Conservation (phyloP, 2,797 vertebrate species). For the Atherinosoma microstoma region DNA sequence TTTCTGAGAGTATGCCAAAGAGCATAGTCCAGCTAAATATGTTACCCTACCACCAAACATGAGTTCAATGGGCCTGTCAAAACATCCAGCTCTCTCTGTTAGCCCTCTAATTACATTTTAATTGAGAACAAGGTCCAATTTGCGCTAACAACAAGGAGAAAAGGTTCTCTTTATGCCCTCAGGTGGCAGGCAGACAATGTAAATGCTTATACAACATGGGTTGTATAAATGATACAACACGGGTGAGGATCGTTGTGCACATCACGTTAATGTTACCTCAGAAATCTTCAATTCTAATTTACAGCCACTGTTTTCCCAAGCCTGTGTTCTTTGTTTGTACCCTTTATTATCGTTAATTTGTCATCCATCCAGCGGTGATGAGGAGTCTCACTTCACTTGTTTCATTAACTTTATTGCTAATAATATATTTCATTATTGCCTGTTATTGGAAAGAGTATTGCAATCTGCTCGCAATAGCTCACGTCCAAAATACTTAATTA, state of each 20-base stretch:
- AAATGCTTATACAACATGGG: constrained; percentile 22
- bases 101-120: constrained; percentile 65
- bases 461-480: constrained; percentile 77
- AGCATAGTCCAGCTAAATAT: constrained; percentile 23
- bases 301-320: constrained; percentile 33
- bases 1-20: constrained; percentile 26
- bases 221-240: constrained; percentile 1
- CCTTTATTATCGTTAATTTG: constrained; percentile 64
- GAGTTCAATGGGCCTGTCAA: constrained; percentile 49
- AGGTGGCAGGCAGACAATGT: constrained; percentile 47
- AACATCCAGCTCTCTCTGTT: constrained; percentile 48
- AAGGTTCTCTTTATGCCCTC: constrained; percentile 33
- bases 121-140: constrained; percentile 66
- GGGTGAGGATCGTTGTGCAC: constrained; percentile 2
- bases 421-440: constrained; percentile 80
- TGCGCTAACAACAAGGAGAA: constrained; percentile 31
- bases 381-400: constrained; percentile 74
- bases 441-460: constrained; percentile 77
- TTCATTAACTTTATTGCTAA: constrained; percentile 80
- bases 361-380: constrained; percentile 68
- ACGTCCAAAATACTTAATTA: constrained; percentile 80
- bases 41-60: constrained; percentile 49
- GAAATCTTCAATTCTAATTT: constrained; percentile 26
- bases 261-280: neutral
- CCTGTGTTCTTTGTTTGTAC: constrained; percentile 49